These are phyloP conservation scores for Cariama cristata DNA, from an alignment of 2,113 vertebrate genomes.

Conservation along the genomic window DNA sequence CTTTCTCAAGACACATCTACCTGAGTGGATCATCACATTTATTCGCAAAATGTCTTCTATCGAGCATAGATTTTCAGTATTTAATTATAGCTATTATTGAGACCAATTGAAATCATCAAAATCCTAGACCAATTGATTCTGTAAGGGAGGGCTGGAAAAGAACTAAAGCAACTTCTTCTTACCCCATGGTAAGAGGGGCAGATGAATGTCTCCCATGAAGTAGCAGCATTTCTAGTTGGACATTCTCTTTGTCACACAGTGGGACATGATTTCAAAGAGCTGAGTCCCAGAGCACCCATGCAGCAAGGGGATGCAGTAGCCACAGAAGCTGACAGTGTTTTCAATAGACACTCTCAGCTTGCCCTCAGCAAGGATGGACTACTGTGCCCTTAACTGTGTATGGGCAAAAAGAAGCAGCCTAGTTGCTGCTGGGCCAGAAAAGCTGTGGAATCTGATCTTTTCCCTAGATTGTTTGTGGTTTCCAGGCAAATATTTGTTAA, in stretches of 20 bases:
- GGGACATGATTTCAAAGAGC: neutral
- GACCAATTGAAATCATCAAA: neutral
- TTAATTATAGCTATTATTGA: neutral
- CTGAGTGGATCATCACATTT: neutral
- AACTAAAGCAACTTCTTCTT: neutral
- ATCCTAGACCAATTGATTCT: neutral
- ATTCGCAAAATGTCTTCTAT: neutral
- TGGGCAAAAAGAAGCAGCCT: neutral
- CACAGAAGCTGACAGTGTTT: neutral
- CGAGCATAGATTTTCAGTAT: neutral
- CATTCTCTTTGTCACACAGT: neutral
- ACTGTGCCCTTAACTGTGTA: neutral
- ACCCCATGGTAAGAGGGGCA: rapidly evolving
- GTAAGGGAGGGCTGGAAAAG: neutral
- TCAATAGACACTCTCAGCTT: neutral
- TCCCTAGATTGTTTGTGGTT: neutral
- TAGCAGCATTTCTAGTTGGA: neutral
- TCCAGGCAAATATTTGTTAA: neutral
- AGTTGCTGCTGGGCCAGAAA: neutral
- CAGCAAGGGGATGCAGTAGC: neutral
- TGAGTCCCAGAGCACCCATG: neutral
- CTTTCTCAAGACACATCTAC: neutral
- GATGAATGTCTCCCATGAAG: neutral
- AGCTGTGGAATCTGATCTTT: neutral
- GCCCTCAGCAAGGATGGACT: neutral